Percentiles rank a stretch among this genome's conserved stretches.
Conservation (phyloP, 2,113 vertebrate genomes). For the Lathamus discolor region DNA sequence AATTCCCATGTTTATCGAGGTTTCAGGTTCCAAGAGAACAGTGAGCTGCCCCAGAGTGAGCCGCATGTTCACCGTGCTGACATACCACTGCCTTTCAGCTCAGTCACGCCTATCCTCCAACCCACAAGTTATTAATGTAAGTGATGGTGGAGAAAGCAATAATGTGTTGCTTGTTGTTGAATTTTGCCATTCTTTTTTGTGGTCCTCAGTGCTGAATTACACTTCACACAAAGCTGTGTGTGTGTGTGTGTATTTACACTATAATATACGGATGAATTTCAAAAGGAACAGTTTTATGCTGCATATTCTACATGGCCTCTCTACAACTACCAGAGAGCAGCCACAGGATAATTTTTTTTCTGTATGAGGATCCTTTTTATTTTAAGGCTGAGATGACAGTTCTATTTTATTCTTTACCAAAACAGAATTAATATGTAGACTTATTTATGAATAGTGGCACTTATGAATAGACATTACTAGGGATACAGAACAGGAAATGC, state of each 20-base stretch:
- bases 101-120: accelerated
- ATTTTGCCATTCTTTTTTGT: neutral
- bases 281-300: neutral
- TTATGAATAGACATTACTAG: neutral
- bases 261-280: neutral
- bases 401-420: neutral
- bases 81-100: neutral
- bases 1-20: neutral
- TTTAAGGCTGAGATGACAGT: neutral
- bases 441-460: neutral
- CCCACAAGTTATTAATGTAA: neutral
- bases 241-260: neutral
- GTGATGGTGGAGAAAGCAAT: neutral
- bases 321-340: neutral
- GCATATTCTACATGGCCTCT: neutral
- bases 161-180: neutral
- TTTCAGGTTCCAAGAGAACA: neutral
- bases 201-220: neutral
- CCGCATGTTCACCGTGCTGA: neutral
- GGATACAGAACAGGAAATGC: neutral
- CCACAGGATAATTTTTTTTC: neutral
- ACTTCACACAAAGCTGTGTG: neutral
- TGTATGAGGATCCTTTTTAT: neutral
- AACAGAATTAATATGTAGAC: neutral
- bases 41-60: neutral